These are phyloP conservation scores for Thripadectes ignobilis DNA, from an alignment of 2,797 vertebrate species.

Conservation along the genomic window DNA sequence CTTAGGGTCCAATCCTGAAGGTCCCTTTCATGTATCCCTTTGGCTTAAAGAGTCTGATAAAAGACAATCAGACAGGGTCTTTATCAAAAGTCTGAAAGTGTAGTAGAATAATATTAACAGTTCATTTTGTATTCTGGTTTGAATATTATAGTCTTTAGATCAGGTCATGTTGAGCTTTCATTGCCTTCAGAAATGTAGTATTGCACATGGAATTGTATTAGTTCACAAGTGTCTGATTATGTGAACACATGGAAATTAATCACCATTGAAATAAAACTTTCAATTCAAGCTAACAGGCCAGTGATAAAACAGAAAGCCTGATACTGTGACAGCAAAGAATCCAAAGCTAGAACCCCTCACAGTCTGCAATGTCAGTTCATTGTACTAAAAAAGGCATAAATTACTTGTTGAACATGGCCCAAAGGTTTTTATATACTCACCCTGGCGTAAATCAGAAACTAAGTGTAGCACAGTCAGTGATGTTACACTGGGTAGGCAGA, in stretches of 20 bases:
- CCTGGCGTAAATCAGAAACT: neutral
- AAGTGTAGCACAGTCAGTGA: neutral
- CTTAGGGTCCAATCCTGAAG: neutral
- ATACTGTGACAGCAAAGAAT: neutral
- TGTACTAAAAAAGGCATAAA: neutral
- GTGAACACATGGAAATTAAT: neutral
- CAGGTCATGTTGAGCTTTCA: slow-evolving; percentile 29
- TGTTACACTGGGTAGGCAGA: neutral
- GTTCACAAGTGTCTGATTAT: neutral
- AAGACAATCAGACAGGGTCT: neutral
- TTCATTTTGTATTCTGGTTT: neutral
- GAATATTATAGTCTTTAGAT: slow-evolving; percentile 38
- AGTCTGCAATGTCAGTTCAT: neutral
- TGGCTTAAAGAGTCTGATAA: neutral
- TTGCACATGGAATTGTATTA: slow-evolving; percentile 27
- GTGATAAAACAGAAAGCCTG: neutral
- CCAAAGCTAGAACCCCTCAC: neutral
- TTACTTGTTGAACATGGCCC: neutral
- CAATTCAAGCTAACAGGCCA: neutral
- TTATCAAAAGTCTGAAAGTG: neutral
- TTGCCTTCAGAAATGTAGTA: slow-evolving; percentile 36
- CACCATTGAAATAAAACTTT: neutral
- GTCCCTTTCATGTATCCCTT: neutral
- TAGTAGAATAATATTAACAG: neutral
- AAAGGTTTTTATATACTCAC: neutral